These are phyloP conservation scores for Drosophila orena DNA, from an alignment of 1,140 invertebrate genomes.

Conservation along the genomic window DNA sequence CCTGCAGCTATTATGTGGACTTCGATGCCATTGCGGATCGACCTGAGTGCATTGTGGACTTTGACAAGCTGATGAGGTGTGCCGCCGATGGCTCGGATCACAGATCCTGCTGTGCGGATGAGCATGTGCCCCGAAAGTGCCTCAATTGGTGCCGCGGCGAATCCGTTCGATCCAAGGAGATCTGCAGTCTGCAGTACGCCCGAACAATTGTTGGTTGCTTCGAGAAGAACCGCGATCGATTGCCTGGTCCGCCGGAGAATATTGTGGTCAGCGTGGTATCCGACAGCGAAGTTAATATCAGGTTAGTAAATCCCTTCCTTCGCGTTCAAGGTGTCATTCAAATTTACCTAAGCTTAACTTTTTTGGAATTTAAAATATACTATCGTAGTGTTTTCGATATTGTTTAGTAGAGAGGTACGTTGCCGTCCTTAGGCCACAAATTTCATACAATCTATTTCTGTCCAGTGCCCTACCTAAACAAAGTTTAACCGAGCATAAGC, in stretches of 20 bases:
- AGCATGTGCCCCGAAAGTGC: slow-evolving; percentile 90
- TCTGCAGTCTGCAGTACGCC: slow-evolving; percentile 90
- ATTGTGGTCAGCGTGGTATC: slow-evolving; percentile 87
- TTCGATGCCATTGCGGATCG: slow-evolving; percentile 92
- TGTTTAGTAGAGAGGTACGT: too few relatives aligned
- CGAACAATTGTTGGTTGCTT: slow-evolving; percentile 92
- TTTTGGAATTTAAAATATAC: too few relatives aligned
- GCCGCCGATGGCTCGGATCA: slow-evolving; percentile 93
- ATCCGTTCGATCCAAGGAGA: slow-evolving; percentile 87
- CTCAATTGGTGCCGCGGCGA: slow-evolving; percentile 90
- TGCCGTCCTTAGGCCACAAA: neutral
- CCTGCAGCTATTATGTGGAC: slow-evolving; percentile 92
- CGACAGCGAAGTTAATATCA: slow-evolving; percentile 77
- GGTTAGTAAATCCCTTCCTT: slow-evolving; percentile 43
- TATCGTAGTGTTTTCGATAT: too few relatives aligned
- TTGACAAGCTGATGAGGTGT: slow-evolving; percentile 94
- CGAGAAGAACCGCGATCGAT: slow-evolving; percentile 90
- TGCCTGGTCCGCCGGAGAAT: slow-evolving; percentile 92
- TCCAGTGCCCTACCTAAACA: slow-evolving; percentile 33
- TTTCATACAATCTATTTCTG: neutral
- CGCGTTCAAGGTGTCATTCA: too few relatives aligned
- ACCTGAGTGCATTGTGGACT: slow-evolving; percentile 91
- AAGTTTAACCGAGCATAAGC: slow-evolving; percentile 45
- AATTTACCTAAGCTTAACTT: too few relatives aligned
- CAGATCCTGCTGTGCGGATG: slow-evolving; percentile 90